Conservation (phyloP, 2,113 vertebrate genomes). For the Nansenia antarctica region DNA sequence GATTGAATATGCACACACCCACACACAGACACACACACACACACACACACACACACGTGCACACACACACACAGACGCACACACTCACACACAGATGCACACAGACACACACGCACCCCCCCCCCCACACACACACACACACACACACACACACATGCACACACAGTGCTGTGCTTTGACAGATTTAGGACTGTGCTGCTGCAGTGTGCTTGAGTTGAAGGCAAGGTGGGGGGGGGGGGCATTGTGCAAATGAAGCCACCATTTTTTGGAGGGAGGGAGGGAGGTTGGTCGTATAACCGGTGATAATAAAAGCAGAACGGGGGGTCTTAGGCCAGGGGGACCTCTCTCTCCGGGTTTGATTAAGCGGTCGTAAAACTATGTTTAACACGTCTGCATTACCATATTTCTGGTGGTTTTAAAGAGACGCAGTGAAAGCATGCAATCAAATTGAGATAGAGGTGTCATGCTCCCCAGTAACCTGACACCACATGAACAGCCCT, state of each 20-base stretch:
- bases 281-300: not conserved
- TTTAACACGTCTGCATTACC: not conserved
- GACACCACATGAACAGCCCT: not conserved
- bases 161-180: not conserved
- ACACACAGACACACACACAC: too few relatives aligned
- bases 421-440: not conserved
- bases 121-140: too few relatives aligned
- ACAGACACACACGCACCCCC: too few relatives aligned
- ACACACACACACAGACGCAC: too few relatives aligned
- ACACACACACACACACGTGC: too few relatives aligned
- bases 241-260: not conserved
- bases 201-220: not conserved
- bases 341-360: constrained; percentile 4
- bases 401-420: not conserved
- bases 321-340: not conserved
- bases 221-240: not conserved
- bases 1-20: too few relatives aligned
- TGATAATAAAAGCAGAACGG: constrained; percentile 1
- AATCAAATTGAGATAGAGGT: not conserved
- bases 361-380: constrained; percentile 2
- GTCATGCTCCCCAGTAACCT: not conserved
- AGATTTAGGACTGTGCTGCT: not conserved
- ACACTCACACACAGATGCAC: too few relatives aligned
- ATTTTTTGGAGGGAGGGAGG: not conserved
- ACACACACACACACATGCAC: too few relatives aligned